Evolutionary conservation across 2,797 vertebrate species (phyloP).

Genomic region (Crenichthys baileyi): DNA sequence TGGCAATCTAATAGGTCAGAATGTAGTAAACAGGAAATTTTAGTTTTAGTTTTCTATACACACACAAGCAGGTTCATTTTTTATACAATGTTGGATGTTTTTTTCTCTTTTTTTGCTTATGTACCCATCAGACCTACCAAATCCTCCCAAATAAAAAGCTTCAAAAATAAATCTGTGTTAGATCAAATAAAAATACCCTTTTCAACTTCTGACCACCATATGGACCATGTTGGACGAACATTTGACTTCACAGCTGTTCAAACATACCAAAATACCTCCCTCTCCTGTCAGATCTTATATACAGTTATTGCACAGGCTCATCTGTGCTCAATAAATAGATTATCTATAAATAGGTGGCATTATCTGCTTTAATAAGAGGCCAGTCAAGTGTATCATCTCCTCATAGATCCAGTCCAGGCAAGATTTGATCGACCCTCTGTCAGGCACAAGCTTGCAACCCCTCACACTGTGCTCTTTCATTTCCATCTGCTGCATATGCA

Average conservation of each 20-base stretch:
- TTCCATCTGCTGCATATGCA: background rate
- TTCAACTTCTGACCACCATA: background rate
- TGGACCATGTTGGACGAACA: background rate
- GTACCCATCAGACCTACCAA: background rate
- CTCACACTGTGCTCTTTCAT: conserved; percentile 14
- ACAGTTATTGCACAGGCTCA: conserved; percentile 52
- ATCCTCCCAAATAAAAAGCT: background rate
- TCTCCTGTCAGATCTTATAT: conserved; percentile 46
- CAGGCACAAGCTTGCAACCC: conserved; percentile 20
- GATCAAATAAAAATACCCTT: conserved; percentile 3
- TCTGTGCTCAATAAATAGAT: conserved; percentile 77
- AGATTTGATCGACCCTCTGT: conserved; percentile 33
- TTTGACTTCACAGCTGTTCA: background rate
- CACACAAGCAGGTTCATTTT: accelerated
- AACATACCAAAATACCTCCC: conserved; percentile 31
- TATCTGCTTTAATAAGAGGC: conserved; percentile 75
- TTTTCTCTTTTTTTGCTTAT: background rate
- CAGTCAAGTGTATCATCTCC: conserved; percentile 69
- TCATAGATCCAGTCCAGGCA: conserved; percentile 65
- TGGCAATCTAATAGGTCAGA: background rate
- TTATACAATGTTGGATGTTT: background rate
- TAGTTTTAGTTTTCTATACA: conserved; percentile 11
- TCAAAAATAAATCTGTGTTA: background rate
- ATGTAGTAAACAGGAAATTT: background rate
- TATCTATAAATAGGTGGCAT: conserved; percentile 83